phyloP scores from a whole-genome alignment of 2,888 invertebrate genomes.

The Lacanobia wlatinum region DNA sequence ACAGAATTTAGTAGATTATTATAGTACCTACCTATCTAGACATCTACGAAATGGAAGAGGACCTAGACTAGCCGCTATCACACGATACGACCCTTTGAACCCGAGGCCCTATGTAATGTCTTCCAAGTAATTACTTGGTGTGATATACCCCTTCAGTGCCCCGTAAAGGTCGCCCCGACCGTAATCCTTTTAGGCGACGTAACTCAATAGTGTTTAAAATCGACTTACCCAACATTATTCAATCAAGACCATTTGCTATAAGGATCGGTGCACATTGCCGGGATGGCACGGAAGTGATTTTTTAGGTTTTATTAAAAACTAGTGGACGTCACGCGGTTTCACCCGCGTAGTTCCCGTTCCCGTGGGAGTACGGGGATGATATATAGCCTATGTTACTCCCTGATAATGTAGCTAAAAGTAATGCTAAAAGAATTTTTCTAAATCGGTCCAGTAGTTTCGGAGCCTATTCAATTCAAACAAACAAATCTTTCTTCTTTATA shows the following conservation, averaged over 20 bases:
- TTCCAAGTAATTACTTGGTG: slow-evolving; percentile 58
- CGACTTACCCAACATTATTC: slow-evolving; percentile 81
- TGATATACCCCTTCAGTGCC: slow-evolving; percentile 39
- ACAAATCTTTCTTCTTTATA: too few relatives aligned
- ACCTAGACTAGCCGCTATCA: not conserved
- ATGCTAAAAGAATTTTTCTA: too few relatives aligned
- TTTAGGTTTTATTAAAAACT: too few relatives aligned
- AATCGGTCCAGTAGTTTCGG: too few relatives aligned
- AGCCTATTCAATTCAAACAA: too few relatives aligned
- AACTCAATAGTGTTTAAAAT: slow-evolving; percentile 82
- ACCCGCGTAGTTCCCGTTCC: too few relatives aligned
- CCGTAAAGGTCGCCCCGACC: slow-evolving; percentile 56
- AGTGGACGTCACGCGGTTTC: too few relatives aligned
- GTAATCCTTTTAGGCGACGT: slow-evolving; percentile 78
- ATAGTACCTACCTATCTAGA: not conserved
- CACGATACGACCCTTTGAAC: slow-evolving; percentile 28
- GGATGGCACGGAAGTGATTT: too few relatives aligned
- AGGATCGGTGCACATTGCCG: slow-evolving; percentile 16
- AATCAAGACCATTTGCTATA: slow-evolving; percentile 74
- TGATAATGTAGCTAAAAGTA: too few relatives aligned
- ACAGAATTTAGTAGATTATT: not conserved
- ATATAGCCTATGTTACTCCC: too few relatives aligned
- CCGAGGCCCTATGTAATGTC: slow-evolving; percentile 22
- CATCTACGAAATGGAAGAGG: not conserved
- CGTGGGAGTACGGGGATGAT: too few relatives aligned